Conservation (phyloP, 2,888 invertebrate genomes). For the Theodoxus fluviatilis region DNA sequence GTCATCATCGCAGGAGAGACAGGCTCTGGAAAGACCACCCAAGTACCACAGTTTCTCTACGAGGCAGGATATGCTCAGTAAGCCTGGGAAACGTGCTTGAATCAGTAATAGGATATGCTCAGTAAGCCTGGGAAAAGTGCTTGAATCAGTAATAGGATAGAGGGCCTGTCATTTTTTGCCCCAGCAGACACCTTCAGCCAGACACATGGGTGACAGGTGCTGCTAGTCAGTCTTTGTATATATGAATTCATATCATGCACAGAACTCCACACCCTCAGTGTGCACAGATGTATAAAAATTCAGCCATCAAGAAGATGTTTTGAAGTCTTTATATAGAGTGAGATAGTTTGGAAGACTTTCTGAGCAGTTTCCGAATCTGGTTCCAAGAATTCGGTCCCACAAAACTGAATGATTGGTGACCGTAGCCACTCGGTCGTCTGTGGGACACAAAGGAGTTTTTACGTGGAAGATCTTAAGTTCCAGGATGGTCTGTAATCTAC, state of each 20-base stretch:
- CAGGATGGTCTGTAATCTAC: too few species aligned
- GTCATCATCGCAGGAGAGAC: constrained; percentile 84
- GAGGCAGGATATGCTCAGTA: constrained; percentile 88
- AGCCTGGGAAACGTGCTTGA: constrained; percentile 29
- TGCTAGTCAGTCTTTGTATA: too few species aligned
- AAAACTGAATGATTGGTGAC: too few species aligned
- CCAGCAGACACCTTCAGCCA: neutral
- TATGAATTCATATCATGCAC: too few species aligned
- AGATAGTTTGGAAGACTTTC: too few species aligned
- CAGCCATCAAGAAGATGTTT: neutral
- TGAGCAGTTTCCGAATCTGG: too few species aligned
- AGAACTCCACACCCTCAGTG: too few species aligned
- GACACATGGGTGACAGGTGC: too few species aligned
- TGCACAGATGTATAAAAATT: neutral
- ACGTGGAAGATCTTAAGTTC: too few species aligned
- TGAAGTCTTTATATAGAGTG: neutral
- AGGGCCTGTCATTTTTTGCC: neutral
- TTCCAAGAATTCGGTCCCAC: too few species aligned
- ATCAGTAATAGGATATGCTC: constrained; percentile 76
- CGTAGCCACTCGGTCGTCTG: too few species aligned
- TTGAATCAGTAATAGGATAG: constrained; percentile 72
- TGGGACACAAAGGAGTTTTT: too few species aligned
- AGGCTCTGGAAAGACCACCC: constrained; percentile 97
- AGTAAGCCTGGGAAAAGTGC: constrained; percentile 44
- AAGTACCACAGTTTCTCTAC: constrained; percentile 96